phyloP scores from a whole-genome alignment of 2,113 vertebrate species.

The Coryphaenoides rupestris region DNA sequence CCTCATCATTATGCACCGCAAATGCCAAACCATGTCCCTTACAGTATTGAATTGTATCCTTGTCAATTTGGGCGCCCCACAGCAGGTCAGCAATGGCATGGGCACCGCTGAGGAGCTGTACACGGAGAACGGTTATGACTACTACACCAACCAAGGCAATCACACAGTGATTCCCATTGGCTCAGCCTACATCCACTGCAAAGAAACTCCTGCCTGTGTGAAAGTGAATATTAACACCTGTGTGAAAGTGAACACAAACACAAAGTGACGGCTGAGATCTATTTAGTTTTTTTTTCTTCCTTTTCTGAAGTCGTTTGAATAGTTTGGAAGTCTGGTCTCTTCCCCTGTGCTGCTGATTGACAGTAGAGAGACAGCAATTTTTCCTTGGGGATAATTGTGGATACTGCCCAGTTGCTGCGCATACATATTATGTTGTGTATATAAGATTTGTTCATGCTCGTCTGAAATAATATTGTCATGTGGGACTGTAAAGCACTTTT shows the following conservation, averaged over 20 bases:
- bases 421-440: slow-evolving; percentile 58
- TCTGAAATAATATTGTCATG: slow-evolving; percentile 17
- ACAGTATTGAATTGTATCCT: not conserved
- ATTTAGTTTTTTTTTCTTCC: not conserved
- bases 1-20: not conserved
- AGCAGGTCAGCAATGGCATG: slow-evolving; percentile 88
- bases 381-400: not conserved
- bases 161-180: slow-evolving; percentile 50
- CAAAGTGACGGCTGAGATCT: not conserved
- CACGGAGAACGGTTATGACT: slow-evolving; percentile 77
- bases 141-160: slow-evolving; percentile 75
- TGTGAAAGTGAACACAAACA: not conserved
- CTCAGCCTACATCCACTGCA: slow-evolving; percentile 16
- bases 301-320: not conserved
- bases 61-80: slow-evolving; percentile 38
- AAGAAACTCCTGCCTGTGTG: not conserved
- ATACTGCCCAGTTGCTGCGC: slow-evolving; percentile 18
- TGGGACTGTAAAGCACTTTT: slow-evolving; percentile 49
- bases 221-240: not conserved
- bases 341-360: slow-evolving; percentile 20
- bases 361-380: not conserved
- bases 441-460: slow-evolving; percentile 34
- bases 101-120: slow-evolving; percentile 82
- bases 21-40: not conserved
- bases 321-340: slow-evolving; percentile 1